Conservation (phyloP, 2,797 vertebrate species). For the Sphenopsis melanotis region DNA sequence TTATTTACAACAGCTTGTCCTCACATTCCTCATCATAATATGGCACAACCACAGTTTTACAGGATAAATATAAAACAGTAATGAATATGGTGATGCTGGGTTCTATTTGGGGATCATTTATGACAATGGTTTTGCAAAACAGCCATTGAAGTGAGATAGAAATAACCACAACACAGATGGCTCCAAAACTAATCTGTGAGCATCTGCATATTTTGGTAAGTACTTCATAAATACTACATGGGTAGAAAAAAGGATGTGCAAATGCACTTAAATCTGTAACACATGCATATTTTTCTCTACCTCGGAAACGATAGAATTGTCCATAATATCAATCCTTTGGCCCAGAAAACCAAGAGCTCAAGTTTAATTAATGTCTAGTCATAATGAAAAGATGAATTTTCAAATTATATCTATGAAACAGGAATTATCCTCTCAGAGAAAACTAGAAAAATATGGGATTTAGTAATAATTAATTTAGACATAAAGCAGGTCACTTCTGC, state of each 20-base stretch:
- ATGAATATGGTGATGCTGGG: background rate
- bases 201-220: background rate
- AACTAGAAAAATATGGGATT: background rate
- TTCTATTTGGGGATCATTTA: background rate
- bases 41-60: background rate
- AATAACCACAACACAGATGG: background rate
- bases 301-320: background rate
- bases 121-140: background rate
- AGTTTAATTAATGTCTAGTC: background rate
- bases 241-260: background rate
- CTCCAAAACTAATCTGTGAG: background rate
- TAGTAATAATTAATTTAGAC: background rate
- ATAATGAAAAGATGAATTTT: background rate
- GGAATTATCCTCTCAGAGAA: background rate
- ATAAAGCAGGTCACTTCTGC: background rate
- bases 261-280: background rate
- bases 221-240: background rate
- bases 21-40: background rate
- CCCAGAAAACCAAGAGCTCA: background rate
- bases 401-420: background rate
- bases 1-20: background rate
- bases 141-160: background rate
- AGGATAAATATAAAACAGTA: background rate
- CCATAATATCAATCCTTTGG: background rate
- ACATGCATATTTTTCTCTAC: background rate